Evolutionary conservation across 2,888 invertebrate genomes (phyloP), one percentile per base, ranked within the genome.

Genomic region (Metopia argyrocephala): DNA sequence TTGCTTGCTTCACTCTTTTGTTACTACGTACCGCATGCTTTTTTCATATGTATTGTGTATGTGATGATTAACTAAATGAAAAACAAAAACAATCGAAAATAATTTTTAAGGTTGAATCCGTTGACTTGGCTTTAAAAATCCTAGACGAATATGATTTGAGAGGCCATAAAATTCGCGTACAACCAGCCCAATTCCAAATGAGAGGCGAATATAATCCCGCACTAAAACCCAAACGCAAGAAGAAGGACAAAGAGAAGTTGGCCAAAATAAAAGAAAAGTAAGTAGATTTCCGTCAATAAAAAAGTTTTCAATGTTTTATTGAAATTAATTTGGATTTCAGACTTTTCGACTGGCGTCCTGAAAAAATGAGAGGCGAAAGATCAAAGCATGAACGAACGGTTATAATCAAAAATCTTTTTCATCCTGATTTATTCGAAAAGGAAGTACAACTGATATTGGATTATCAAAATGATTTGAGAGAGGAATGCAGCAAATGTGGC

Each of bases 281-380:
- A 90, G 89, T 76, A 5, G 5, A 15, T 21, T n/a, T 25, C 18
- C 12, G 2, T 7, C 31, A 6, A 6, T 15, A 38, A 2, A 38
- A 12, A 38, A 9, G 3, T 12, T 1, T 12, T 12, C 12, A 9
- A 12, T 12, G 15, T 38, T 3, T 38, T 38, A 48, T 46, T 27
- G 12, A 23, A 28, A 52, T 50, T 68, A 25, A 38, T 65, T 18
- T 48, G 15, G 52, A 5, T 70, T 70, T 18, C 85, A 95, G 95
- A 88, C 91, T 98, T 62, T 96, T 99, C 89, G 98, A 97, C 89
- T 99, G 99, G 99, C 92, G 96, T 79, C 98, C 98, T 0, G 98
- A 99, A 85, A 96, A 96, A 89, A 92, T 96, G 88, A 91, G 94
- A 38, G 97, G 96, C 1, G 96, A 96, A 86, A 93, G 97, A 65